phyloP scores from a whole-genome alignment of 2,797 vertebrate genomes.

The Epinephelus malabaricus region DNA sequence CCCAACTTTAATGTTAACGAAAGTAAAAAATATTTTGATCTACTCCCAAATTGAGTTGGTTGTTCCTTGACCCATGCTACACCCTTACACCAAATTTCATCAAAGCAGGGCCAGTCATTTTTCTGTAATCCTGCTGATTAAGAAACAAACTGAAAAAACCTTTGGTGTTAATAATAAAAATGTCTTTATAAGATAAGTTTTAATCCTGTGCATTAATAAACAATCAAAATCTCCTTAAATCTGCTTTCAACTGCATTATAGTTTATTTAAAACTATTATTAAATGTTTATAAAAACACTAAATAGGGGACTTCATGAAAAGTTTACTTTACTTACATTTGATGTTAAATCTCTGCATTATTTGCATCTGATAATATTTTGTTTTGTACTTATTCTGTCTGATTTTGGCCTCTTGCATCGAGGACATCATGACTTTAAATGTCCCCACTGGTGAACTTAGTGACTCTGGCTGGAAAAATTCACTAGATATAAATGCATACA shows the following conservation, averaged over 20 bases:
- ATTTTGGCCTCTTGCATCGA: not conserved
- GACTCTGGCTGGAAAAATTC: not conserved
- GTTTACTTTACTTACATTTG: slow-evolving; percentile 10
- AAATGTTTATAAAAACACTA: not conserved
- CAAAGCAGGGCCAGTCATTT: no score
- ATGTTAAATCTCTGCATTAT: slow-evolving; percentile 10
- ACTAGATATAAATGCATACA: slow-evolving; percentile 14
- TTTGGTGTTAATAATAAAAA: not conserved
- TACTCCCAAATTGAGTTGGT: no score
- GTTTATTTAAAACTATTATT: not conserved
- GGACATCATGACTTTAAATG: slow-evolving; percentile 1
- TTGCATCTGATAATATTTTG: not conserved
- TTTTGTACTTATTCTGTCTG: slow-evolving; percentile 4
- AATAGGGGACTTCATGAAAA: not conserved
- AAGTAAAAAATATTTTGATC: no score
- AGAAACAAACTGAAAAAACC: no score
- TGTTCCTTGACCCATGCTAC: no score
- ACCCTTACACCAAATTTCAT: no score
- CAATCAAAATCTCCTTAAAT: not conserved
- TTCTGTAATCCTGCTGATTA: no score
- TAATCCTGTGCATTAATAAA: not conserved
- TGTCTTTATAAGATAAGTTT: not conserved
- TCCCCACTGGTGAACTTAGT: not conserved
- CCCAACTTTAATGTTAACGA: no score
- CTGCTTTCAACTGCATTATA: not conserved